phyloP scores from a whole-genome alignment of 2,797 vertebrate species.

The Acestrorhynchus altus region DNA sequence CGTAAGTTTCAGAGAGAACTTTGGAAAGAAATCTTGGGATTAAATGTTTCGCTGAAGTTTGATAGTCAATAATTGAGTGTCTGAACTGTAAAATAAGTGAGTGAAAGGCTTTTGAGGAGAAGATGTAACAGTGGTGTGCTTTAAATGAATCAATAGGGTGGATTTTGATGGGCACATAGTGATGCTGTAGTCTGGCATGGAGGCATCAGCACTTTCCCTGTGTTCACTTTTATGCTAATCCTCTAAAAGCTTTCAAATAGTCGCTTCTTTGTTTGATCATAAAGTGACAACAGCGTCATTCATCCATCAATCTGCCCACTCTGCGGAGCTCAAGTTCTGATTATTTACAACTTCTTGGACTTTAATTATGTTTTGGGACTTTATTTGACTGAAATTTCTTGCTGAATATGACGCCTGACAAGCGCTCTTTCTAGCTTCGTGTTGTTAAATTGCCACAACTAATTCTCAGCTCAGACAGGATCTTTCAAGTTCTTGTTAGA shows the following conservation, averaged over 20 bases:
- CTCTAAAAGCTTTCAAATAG: not conserved
- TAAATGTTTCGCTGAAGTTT: constrained; percentile 16
- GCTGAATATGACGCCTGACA: constrained; percentile 29
- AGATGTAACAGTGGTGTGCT: constrained; percentile 12
- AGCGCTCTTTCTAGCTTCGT: constrained; percentile 24
- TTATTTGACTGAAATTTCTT: not conserved
- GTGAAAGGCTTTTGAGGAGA: not conserved
- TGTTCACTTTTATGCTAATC: not conserved
- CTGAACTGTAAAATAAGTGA: constrained; percentile 11
- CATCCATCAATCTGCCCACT: not conserved
- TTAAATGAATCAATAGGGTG: constrained; percentile 6
- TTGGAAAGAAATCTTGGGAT: not conserved
- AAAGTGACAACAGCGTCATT: not conserved
- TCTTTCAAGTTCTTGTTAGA: constrained; percentile 41
- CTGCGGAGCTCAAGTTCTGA: not conserved
- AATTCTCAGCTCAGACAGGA: constrained; percentile 26
- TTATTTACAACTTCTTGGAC: not conserved
- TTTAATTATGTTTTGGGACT: constrained; percentile 2
- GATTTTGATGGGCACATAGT: constrained; percentile 3
- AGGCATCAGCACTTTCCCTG: too few species aligned
- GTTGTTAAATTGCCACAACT: constrained; percentile 39
- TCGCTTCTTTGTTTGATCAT: constrained; percentile 8
- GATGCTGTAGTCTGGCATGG: not conserved
- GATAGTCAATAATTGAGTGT: constrained; percentile 41
- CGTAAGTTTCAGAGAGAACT: constrained; percentile 23